These are phyloP conservation scores for Vidua chalybeata DNA, from an alignment of 2,113 vertebrate genomes.

Conservation along the genomic window DNA sequence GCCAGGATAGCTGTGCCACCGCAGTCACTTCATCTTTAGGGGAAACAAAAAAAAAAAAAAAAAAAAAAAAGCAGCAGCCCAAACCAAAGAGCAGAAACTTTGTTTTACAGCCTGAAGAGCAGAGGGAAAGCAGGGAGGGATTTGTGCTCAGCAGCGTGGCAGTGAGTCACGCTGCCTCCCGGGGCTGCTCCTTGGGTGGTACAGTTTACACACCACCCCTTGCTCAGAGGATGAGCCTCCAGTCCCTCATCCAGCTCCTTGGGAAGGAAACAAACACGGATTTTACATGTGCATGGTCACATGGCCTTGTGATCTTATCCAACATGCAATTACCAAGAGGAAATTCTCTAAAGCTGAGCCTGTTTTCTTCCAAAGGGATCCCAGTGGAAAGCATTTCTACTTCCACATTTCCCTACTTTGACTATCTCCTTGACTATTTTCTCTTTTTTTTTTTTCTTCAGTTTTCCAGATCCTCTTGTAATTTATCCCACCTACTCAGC, in stretches of 20 bases:
- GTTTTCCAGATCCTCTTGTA: neutral
- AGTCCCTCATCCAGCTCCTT: neutral
- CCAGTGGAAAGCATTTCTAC: neutral
- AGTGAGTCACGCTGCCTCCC: constrained; percentile 28
- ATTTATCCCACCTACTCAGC: constrained; percentile 7
- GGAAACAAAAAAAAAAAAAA: no score
- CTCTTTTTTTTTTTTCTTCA: neutral
- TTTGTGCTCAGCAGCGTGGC: neutral
- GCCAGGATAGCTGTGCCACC: fast-evolving
- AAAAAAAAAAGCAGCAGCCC: no score
- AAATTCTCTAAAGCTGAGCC: neutral
- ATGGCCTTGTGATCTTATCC: neutral
- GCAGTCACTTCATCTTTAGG: neutral
- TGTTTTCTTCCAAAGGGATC: constrained; percentile 14
- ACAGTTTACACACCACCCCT: neutral
- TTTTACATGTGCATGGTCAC: neutral
- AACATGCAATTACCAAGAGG: neutral
- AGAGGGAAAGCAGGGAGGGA: constrained; percentile 7
- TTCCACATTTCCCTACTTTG: neutral
- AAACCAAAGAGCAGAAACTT: neutral
- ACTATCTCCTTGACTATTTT: neutral
- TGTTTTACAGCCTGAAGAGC: neutral
- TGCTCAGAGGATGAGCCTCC: neutral
- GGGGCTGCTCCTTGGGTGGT: constrained; percentile 45
- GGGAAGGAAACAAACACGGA: neutral